Evolutionary conservation across 1,140 invertebrate species (phyloP).

Genomic region (Penaeus japonicus): DNA sequence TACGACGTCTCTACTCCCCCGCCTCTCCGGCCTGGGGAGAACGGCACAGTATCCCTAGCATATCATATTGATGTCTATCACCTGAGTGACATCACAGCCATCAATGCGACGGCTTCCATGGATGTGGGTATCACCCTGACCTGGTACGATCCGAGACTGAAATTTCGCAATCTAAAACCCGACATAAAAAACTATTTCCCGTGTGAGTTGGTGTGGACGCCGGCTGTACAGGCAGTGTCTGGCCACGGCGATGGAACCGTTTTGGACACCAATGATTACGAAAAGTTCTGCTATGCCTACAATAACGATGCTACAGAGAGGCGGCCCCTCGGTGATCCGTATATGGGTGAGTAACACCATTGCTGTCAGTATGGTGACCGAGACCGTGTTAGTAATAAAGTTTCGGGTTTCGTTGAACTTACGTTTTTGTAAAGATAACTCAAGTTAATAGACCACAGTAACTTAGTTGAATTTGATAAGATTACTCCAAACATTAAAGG

Average conservation of each 20-base stretch:
- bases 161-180: slow-evolving; percentile 49
- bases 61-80: slow-evolving; percentile 57
- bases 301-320: slow-evolving; percentile 26
- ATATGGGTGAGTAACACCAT: slow-evolving; percentile 37
- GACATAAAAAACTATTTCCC: slow-evolving; percentile 55
- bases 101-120: slow-evolving; percentile 40
- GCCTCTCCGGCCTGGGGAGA: slow-evolving; percentile 42
- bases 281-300: slow-evolving; percentile 55
- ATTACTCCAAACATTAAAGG: no score
- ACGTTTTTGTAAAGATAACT: background rate
- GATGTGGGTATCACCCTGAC: slow-evolving; percentile 50
- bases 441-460: background rate
- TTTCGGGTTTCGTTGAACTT: background rate
- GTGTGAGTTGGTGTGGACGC: slow-evolving; percentile 48
- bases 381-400: no score
- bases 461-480: background rate
- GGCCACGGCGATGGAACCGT: slow-evolving; percentile 44
- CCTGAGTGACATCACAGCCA: slow-evolving; percentile 44
- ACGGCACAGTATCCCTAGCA: background rate
- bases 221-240: slow-evolving; percentile 36
- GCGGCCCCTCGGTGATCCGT: slow-evolving; percentile 44
- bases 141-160: slow-evolving; percentile 54
- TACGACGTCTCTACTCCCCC: slow-evolving; percentile 43
- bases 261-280: slow-evolving; percentile 44
- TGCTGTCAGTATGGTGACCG: background rate